phyloP scores from a whole-genome alignment of 2,113 vertebrate species.

The Lagopus muta region DNA sequence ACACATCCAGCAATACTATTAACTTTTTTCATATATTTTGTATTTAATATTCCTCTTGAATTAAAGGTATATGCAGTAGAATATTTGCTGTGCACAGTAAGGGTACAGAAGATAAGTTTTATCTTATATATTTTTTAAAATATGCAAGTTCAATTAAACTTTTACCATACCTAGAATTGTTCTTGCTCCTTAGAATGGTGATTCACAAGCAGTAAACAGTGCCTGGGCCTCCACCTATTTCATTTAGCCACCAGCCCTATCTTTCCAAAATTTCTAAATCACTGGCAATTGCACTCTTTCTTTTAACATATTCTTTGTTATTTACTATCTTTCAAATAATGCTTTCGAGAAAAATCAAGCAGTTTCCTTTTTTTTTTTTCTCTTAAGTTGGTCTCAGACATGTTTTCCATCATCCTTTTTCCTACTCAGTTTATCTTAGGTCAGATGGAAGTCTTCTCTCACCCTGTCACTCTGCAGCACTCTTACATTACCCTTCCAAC shows the following conservation, averaged over 20 bases:
- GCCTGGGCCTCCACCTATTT: not conserved
- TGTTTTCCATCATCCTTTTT: not conserved
- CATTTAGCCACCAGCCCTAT: not conserved
- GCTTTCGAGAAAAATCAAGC: not conserved
- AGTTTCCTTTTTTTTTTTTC: not conserved
- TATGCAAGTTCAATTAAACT: not conserved
- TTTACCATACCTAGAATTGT: not conserved
- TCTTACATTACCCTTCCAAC: not conserved
- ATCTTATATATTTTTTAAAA: not conserved
- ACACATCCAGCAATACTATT: not conserved
- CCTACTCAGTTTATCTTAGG: accelerated
- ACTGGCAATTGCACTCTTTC: not conserved
- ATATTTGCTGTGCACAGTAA: not conserved
- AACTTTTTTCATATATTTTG: not conserved
- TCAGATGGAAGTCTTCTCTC: not conserved
- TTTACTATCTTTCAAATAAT: not conserved
- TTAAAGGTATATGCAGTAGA: not conserved
- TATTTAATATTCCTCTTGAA: not conserved
- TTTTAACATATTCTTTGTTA: not conserved
- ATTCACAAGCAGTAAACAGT: not conserved
- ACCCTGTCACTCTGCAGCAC: not conserved
- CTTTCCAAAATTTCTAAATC: not conserved
- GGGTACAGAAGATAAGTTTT: not conserved
- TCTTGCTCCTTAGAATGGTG: not conserved
- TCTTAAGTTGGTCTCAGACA: not conserved